A percentile compares a stretch with the other conserved stretches of the same genome.
Conservation (phyloP, 2,888 invertebrate species). For the Taphrorychus bicolor region DNA sequence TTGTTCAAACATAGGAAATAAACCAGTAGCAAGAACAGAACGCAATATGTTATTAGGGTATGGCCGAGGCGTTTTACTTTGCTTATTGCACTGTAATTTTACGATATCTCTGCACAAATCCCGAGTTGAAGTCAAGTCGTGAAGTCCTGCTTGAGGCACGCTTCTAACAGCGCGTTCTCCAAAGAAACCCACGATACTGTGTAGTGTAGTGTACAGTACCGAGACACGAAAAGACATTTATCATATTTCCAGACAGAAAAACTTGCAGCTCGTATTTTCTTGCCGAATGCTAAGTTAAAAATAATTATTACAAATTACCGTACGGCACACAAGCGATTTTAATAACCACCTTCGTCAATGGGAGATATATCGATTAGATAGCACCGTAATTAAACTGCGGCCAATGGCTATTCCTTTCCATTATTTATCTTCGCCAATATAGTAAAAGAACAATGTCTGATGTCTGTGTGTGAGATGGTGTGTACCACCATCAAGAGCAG, state of each 20-base stretch:
- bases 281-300: conserved; percentile 55
- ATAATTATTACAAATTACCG: conserved; percentile 60
- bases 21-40: conserved; percentile 39
- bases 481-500: too few relatives aligned
- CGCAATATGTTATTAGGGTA: conserved; percentile 50
- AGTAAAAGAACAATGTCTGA: conserved; percentile 12
- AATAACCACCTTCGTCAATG: conserved; percentile 56
- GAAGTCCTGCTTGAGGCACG: conserved; percentile 43
- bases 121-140: conserved; percentile 40
- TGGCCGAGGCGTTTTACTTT: conserved; percentile 50
- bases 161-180: conserved; percentile 12
- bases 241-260: conserved; percentile 35
- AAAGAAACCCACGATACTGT: background rate
- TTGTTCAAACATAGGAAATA: background rate
- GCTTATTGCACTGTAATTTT: conserved; percentile 52
- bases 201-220: conserved; percentile 10
- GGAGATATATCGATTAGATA: conserved; percentile 53
- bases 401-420: conserved; percentile 29
- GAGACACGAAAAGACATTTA: conserved; percentile 32
- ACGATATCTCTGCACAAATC: conserved; percentile 50
- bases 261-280: conserved; percentile 24
- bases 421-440: conserved; percentile 44
- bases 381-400: conserved; percentile 40
- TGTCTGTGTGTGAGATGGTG: background rate
- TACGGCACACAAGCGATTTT: conserved; percentile 53